Evolutionary conservation across 2,113 vertebrate genomes (phyloP), one percentile per base, ranked within the genome.

Genomic region (Petroica traversi): DNA sequence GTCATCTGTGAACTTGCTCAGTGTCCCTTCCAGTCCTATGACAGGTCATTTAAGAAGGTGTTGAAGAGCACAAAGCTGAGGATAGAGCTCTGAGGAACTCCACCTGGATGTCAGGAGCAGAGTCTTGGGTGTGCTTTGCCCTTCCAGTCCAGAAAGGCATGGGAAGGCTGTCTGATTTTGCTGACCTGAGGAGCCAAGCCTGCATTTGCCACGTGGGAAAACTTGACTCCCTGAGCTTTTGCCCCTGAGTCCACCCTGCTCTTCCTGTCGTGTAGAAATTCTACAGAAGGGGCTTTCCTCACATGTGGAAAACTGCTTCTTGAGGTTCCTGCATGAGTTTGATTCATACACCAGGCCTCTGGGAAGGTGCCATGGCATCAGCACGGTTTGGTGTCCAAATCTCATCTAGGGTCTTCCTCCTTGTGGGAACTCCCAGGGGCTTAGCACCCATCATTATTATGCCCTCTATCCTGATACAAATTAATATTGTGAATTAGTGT

Each of bases 381-480:
- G 49, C 10, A 34, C 87, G 29, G 12, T 96, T 96, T 90, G 49
- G 72, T 73, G 67, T 89, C 89, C 19, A 41, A 61, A 22, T 64
- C 82, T 93, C 71, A 67, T 85, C 89, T 94, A 95, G 82, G 69
- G 81, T 95, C 63, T 82, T 94, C 78, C 49, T 51, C 51, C 64
- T 72, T 3, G 15, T 45, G 10, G 4, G 22, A 55, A 75, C 26
- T 96, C 73, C 49, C 88, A 41, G 34, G 66, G 33, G 7, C 40
- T 92, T 78, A 85, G 43, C 8, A 1, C 81, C 75, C 34, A 3
- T 67, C 48, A 33, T 76, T 3, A 14, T 81, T 77, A 67, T 55
- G 52, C 95, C 55, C 40, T 55, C 12, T 62, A 33, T 69, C 59
- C 69, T 41, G 38, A 82, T 79, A 93, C 71, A 76, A 95, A 72